phyloP scores from a whole-genome alignment of 2,113 vertebrate genomes.

The Prochilodus magdalenae region DNA sequence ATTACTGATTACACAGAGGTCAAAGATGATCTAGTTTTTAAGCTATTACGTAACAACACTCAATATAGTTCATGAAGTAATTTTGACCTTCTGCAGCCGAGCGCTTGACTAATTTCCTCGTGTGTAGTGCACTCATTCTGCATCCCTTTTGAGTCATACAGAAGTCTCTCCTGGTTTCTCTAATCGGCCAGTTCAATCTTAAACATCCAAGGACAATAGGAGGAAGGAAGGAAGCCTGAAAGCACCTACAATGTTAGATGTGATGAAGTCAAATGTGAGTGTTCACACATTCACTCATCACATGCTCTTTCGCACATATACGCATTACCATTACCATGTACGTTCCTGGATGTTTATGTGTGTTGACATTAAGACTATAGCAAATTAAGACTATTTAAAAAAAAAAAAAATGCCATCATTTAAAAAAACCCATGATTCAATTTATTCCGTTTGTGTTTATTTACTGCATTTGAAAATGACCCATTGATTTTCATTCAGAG shows the following conservation, averaged over 20 bases:
- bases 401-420: too few species aligned
- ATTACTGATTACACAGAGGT: too few species aligned
- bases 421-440: too few species aligned
- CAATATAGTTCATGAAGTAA: not conserved
- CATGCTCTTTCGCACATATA: not conserved
- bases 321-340: not conserved
- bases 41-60: constrained; percentile 7
- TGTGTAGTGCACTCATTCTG: constrained; percentile 3
- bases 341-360: not conserved
- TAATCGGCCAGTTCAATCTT: constrained; percentile 44
- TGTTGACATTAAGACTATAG: too few species aligned
- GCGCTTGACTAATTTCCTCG: constrained; percentile 6
- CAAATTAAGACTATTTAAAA: too few species aligned
- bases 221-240: constrained; percentile 56
- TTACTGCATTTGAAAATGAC: too few species aligned
- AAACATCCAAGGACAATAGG: constrained; percentile 48
- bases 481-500: too few species aligned
- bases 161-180: not conserved
- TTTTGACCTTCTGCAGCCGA: not conserved
- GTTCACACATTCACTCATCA: not conserved
- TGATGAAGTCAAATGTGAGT: not conserved
- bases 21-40: not conserved
- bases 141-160: constrained; percentile 26
- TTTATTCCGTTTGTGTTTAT: too few species aligned
- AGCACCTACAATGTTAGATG: constrained; percentile 31